A percentile compares a stretch with the other conserved stretches of the same genome.
Evolutionary conservation across 1,140 invertebrate genomes (phyloP).

Genomic region (Bombus confusus): DNA sequence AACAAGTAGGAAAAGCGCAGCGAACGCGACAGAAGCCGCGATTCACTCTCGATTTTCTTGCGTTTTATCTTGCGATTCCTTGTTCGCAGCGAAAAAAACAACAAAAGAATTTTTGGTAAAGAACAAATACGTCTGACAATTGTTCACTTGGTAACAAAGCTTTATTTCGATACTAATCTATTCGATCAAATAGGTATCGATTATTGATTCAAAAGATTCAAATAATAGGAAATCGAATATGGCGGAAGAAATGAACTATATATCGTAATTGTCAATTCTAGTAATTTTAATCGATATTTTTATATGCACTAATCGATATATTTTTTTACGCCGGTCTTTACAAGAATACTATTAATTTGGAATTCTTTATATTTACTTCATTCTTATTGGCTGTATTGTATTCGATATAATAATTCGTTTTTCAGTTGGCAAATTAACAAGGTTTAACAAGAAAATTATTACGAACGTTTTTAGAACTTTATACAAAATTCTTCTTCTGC

Average conservation of each 20-base stretch:
- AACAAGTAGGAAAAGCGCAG: slow-evolving; percentile 15
- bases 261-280: not conserved
- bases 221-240: not conserved
- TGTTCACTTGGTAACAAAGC: not conserved
- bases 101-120: not conserved
- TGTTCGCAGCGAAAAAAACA: not conserved
- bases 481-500: no score
- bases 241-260: not conserved
- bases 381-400: no score
- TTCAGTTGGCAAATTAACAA: no score
- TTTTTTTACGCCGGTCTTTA: no score
- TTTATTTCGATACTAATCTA: not conserved
- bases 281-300: no score
- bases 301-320: no score
- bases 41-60: slow-evolving; percentile 36
- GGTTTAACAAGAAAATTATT: no score
- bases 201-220: no score
- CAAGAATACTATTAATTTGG: no score
- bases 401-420: no score
- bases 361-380: no score
- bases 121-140: not conserved
- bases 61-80: not conserved
- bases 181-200: not conserved
- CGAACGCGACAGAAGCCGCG: slow-evolving; percentile 11
- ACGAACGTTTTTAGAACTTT: no score